phyloP scores from a whole-genome alignment of 2,797 vertebrate species.

The Myotis findleyi region DNA sequence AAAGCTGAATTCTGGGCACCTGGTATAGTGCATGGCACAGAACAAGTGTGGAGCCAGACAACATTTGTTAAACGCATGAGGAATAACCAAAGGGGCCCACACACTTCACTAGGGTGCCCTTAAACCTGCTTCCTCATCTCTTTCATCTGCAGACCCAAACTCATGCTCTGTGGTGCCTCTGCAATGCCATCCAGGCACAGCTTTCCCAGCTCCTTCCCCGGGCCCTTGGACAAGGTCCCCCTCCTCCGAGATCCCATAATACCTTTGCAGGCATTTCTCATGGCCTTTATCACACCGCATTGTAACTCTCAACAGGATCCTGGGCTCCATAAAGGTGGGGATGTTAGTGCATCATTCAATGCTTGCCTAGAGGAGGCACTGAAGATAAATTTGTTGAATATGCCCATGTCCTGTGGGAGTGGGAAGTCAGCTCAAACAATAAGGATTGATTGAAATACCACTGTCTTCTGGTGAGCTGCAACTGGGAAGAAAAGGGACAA shows the following conservation, averaged over 20 bases:
- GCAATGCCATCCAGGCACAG: accelerated
- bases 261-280: not conserved
- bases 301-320: not conserved
- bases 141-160: not conserved
- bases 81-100: not conserved
- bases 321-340: not conserved
- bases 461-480: not conserved
- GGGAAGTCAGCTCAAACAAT: not conserved
- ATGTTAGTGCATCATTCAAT: not conserved
- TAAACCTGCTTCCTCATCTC: not conserved
- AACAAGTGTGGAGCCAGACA: not conserved
- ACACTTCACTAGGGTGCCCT: accelerated
- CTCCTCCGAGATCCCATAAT: no score
- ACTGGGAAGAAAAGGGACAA: not conserved
- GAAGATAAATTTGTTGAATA: not conserved
- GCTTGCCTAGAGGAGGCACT: not conserved
- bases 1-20: not conserved
- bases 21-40: no score
- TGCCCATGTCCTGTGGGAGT: not conserved
- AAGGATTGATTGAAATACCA: not conserved
- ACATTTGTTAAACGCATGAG: not conserved
- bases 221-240: accelerated
- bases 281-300: not conserved
- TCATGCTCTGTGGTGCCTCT: not conserved
- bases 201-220: not conserved